Evolutionary conservation across 2,113 vertebrate genomes (phyloP).

Genomic region (Lophochroa leadbeateri): DNA sequence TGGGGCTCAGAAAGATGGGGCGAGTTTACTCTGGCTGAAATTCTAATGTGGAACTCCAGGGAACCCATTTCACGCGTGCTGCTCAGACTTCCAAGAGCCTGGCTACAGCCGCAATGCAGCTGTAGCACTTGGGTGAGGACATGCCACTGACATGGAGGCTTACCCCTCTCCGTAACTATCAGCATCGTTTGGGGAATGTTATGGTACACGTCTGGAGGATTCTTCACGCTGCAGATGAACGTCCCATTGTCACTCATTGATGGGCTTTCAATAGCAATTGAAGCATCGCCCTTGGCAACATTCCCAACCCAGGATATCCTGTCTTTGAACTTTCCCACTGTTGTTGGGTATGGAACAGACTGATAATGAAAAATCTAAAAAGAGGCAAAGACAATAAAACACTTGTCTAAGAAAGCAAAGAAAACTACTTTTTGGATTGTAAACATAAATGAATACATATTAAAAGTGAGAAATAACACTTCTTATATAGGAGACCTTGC

Average conservation of each 20-base stretch:
- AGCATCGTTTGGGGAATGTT: conserved; percentile 80
- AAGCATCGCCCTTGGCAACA: conserved; percentile 79
- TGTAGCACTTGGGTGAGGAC: accelerated
- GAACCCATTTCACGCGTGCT: accelerated
- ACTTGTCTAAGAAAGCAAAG: background rate
- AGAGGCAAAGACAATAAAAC: background rate
- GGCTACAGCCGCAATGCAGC: background rate
- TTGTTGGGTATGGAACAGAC: conserved; percentile 74
- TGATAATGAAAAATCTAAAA: conserved; percentile 89
- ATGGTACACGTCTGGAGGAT: conserved; percentile 92
- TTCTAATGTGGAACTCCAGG: background rate
- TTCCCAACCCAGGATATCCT: conserved; percentile 85
- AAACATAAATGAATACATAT: background rate
- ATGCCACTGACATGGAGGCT: background rate
- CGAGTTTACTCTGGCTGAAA: background rate
- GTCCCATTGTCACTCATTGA: conserved; percentile 87
- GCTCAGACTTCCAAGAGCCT: background rate
- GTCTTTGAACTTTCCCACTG: conserved; percentile 76
- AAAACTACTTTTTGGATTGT: background rate
- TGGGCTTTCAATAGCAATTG: conserved; percentile 81
- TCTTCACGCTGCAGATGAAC: conserved; percentile 87
- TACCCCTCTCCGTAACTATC: conserved; percentile 83
- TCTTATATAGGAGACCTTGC: background rate
- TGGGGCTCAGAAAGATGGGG: background rate
- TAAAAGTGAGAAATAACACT: background rate